Base-by-base conservation (phyloP, 2,888 invertebrate genomes). In the Hedya salicella region DNA sequence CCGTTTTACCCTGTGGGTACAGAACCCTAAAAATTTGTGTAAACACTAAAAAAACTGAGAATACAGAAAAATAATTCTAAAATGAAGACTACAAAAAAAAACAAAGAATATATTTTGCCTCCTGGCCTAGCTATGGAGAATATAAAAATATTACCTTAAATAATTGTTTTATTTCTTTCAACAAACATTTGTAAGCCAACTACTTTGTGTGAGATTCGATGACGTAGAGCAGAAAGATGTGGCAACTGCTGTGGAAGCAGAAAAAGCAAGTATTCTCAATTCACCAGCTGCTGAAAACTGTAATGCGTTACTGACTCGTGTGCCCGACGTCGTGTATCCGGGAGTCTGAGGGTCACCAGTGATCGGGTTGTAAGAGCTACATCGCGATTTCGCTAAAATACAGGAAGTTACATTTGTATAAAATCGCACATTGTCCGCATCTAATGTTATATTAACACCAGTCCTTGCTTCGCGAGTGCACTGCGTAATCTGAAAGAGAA, bases 381-480 rank as follows among this genome's bases (percentile, higher is more conserved):
- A 95, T 61, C 95, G 90, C 1, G 94, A 84, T 75, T 93, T 94
- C 0, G 95, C 94, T 65, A 95, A 80, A 68, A 95, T 92, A 77
- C 95, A 95, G 9, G 95, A 94, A 2, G 95, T 95, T 36, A 95
- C 93, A 77, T 95, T 95, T 30, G 93, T 94, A 75, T 88, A 94
- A 74, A 94, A 93, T 36, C 86, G 78, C n/a, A 93, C 85, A 74
- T 93, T 93, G 69, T 93, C 93, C 14, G 82, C 85, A 72, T 93
- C 93, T 14, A 88, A 57, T 17, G 89, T 86, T 67, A 93, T 87
- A 68, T 91, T 88, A 32, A 93, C 85, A 25, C 92, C 89, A 5
- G 89, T 89, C 73, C 91, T 87, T 2, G 93, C 90, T 84, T 93
- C 93, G 64, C 91, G 82, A 6, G 93, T 93, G 68, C 93, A 94